Conservation (phyloP, 53 echinoderm and acorn worm genomes). For the Luidia sarsii region DNA sequence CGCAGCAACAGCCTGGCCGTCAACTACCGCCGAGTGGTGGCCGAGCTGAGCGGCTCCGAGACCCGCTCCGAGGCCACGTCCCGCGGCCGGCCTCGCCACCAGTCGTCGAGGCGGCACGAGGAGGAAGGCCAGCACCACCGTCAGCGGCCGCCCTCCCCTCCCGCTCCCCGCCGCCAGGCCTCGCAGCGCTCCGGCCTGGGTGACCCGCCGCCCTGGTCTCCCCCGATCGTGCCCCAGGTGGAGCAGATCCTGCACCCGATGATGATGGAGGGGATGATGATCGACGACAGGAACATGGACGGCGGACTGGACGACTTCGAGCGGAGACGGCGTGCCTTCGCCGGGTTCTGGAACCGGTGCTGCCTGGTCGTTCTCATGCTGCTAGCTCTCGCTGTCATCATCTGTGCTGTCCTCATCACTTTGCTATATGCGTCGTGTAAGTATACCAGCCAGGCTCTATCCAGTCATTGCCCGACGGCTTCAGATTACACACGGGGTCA, state of each 20-base stretch:
- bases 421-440: conserved; percentile 8
- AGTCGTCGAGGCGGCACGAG: not conserved
- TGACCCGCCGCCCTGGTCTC: conserved; percentile 36
- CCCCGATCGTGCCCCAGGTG: conserved; percentile 22
- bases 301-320: not conserved
- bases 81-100: no score
- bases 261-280: not conserved
- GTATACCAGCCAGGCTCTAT: not conserved
- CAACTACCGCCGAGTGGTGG: conserved; percentile 39
- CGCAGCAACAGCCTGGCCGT: conserved; percentile 16
- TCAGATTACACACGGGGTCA: no score
- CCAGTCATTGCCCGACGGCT: no score
- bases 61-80: not conserved
- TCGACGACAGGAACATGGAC: not conserved
- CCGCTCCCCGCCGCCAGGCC: no score
- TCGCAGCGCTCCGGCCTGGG: not conserved
- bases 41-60: conserved; percentile 14
- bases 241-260: conserved; percentile 8
- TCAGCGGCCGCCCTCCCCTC: not conserved
- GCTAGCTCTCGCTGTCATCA: not conserved
- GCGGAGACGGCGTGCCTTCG: not conserved
- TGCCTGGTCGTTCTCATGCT: not conserved
- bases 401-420: conserved; percentile 2
- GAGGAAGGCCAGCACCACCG: not conserved
- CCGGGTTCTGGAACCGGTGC: conserved; percentile 10